These are phyloP conservation scores for Corythaeola cristata DNA, from an alignment of 2,113 vertebrate genomes.

Conservation along the genomic window DNA sequence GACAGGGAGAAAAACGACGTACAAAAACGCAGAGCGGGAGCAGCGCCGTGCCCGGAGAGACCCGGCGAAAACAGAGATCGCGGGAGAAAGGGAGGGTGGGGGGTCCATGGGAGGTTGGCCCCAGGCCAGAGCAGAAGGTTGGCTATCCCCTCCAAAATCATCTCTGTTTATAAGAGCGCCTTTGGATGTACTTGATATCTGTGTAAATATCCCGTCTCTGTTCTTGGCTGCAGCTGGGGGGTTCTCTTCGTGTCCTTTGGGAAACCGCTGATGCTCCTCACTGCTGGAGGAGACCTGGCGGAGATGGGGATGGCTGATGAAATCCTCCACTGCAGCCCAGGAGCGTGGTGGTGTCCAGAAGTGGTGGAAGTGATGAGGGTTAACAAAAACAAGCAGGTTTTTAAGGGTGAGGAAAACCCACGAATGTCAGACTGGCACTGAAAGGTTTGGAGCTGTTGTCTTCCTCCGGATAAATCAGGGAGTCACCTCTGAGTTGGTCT, in stretches of 20 bases:
- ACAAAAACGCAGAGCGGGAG: rapidly evolving
- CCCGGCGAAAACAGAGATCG: rapidly evolving
- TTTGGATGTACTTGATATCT: background rate
- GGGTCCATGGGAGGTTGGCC: background rate
- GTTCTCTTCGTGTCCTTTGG: rapidly evolving
- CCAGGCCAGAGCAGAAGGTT: background rate
- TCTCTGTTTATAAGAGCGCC: background rate
- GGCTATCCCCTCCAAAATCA: background rate
- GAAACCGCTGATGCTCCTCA: background rate
- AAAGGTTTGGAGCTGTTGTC: background rate
- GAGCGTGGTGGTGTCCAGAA: background rate
- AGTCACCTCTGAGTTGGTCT: background rate
- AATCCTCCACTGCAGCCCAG: rapidly evolving
- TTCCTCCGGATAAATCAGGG: background rate
- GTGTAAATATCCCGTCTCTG: background rate
- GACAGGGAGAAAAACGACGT: background rate
- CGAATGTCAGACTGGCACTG: background rate
- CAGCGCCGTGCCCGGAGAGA: rapidly evolving
- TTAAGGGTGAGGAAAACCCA: background rate
- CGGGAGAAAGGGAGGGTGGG: background rate
- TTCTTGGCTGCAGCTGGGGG: background rate
- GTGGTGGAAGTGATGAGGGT: background rate
- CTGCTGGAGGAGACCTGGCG: background rate
- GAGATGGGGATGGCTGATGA: background rate
- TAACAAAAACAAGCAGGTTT: background rate